Evolutionary conservation across 2,113 vertebrate genomes (phyloP).

Genomic region (Nettapus auritus): DNA sequence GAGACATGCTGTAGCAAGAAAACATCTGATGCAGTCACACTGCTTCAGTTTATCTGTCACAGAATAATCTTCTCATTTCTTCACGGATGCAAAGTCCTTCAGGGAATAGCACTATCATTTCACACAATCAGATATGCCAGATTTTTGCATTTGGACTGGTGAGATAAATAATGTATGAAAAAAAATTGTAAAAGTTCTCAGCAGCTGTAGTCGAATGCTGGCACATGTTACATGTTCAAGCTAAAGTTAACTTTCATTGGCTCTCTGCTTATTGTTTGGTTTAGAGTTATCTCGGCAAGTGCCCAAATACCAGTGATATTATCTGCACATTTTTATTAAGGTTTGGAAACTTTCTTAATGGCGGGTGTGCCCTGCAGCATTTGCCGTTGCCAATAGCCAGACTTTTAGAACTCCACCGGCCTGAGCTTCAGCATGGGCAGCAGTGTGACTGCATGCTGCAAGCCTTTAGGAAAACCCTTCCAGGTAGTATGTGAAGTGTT

Average conservation of each 20-base stretch:
- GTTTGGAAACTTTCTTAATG: background rate
- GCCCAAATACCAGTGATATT: background rate
- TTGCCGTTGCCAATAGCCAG: background rate
- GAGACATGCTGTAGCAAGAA: background rate
- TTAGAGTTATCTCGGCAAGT: background rate
- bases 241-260: background rate
- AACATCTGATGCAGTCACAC: slow-evolving; percentile 5
- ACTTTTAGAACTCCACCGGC: background rate
- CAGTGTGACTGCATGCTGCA: background rate
- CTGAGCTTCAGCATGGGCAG: background rate
- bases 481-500: rapidly evolving
- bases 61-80: slow-evolving; percentile 47
- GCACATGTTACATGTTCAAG: background rate
- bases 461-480: background rate
- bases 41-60: slow-evolving; percentile 18
- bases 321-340: background rate
- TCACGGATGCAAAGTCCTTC: background rate
- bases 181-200: background rate
- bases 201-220: background rate
- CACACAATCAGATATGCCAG: background rate
- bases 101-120: slow-evolving; percentile 21
- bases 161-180: background rate
- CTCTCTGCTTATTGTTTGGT: background rate
- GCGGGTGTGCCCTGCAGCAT: rapidly evolving
- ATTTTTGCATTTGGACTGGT: background rate